Evolutionary conservation across 2,113 vertebrate genomes (phyloP), one percentile per base, ranked within the genome.

Genomic region (Sinocyclocheilus maitianheensis): DNA sequence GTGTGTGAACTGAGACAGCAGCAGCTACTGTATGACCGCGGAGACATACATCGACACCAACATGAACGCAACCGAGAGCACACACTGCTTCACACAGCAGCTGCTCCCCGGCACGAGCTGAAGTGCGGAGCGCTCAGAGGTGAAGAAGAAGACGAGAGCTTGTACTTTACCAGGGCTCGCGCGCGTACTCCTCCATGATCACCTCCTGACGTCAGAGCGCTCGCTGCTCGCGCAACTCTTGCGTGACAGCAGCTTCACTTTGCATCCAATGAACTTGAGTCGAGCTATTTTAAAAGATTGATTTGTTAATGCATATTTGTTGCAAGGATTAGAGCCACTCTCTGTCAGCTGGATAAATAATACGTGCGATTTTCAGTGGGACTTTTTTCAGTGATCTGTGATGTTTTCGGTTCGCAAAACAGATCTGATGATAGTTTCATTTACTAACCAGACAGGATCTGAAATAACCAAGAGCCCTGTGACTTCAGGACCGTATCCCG

Each of bases 181-280:
- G 95, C 37, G 94, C 94, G 90, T 96, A 97, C 30, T 97, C 97
- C 94, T 98, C 96, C 97, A 98, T 97, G 85, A 85, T 91, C 69
- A 81, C 90, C 91, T 89, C 88, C 89, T 91, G 87, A 87, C 48
- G 53, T 78, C 72, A 65, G 13, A 20, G 0, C 2, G 43, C 43
- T 12, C 22, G 14, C 20, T 81, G 14, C 20, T 81, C 81, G 82
- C 84, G 89, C 69, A 65, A 51, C 77, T 72, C 79, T 30, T 74
- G 2, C 1, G 40, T 22, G 85, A 85, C 88, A 40, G 40, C 5
- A 40, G 37, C 0, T 2, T 40, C 40, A 7, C 5, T 40, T 40
- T 37, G 34, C 34, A 40, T 7, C 40, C 5, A 40, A 6, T 40
- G 5, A 40, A 5, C 40, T 40, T 5, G 6, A 37, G 37, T 37